phyloP scores from a whole-genome alignment of 2,113 vertebrate genomes.

The Emydocephalus ijimae region DNA sequence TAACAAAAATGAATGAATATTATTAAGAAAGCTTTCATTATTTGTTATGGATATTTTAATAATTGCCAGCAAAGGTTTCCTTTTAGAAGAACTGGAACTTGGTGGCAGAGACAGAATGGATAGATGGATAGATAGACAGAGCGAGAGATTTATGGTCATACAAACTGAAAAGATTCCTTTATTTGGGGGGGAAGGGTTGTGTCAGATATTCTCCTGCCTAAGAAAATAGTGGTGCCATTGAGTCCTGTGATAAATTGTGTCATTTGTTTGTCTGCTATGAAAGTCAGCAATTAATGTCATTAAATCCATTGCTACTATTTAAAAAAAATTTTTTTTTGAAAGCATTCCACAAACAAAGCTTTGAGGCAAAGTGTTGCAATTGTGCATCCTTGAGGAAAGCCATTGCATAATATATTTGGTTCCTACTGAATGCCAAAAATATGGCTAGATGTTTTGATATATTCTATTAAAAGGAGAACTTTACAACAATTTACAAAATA shows the following conservation, averaged over 20 bases:
- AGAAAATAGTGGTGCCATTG: slow-evolving; percentile 69
- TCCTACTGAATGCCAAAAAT: slow-evolving; percentile 43
- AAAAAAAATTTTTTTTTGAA: slow-evolving; percentile 45
- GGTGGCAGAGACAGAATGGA: slow-evolving; percentile 56
- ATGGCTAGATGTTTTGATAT: not conserved
- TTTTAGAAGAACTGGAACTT: slow-evolving; percentile 4
- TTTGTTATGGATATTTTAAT: slow-evolving; percentile 15
- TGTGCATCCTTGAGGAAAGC: slow-evolving; percentile 58
- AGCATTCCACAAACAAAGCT: slow-evolving; percentile 56
- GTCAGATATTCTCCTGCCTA: slow-evolving; percentile 21
- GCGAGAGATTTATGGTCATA: slow-evolving; percentile 14
- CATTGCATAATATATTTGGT: slow-evolving; percentile 49
- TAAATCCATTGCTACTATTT: slow-evolving; percentile 38
- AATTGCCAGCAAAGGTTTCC: slow-evolving; percentile 20
- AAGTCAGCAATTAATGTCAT: slow-evolving; percentile 55
- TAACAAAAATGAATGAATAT: not conserved
- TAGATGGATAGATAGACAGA: not conserved
- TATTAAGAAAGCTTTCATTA: not conserved
- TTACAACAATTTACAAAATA: slow-evolving; percentile 38
- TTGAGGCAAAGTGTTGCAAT: slow-evolving; percentile 48
- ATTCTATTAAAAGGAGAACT: slow-evolving; percentile 29
- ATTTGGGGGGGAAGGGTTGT: not conserved
- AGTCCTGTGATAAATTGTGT: slow-evolving; percentile 59
- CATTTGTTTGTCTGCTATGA: slow-evolving; percentile 64
- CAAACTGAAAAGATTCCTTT: slow-evolving; percentile 26